A percentile compares a stretch with the other conserved stretches of the same genome.
These are phyloP conservation scores for Tachysurus vachellii DNA, from an alignment of 2,113 vertebrate species.

Conservation along the genomic window DNA sequence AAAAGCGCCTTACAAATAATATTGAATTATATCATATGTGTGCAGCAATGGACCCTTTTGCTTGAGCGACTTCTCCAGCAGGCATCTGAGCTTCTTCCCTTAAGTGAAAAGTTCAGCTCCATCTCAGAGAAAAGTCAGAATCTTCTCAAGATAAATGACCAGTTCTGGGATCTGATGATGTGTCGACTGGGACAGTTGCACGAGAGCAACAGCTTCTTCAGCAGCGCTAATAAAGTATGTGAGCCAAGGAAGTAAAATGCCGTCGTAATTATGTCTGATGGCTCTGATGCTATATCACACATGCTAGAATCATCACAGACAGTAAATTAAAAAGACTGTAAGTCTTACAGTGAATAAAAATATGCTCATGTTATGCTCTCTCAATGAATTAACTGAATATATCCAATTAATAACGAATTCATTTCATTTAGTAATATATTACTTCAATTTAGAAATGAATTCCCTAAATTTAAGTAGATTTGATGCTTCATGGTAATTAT, in stretches of 20 bases:
- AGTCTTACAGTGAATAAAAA: background rate
- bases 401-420: background rate
- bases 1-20: too few species aligned
- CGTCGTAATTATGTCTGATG: background rate
- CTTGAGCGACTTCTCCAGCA: conserved; percentile 70
- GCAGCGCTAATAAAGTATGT: conserved; percentile 77
- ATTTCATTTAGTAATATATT: background rate
- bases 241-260: background rate
- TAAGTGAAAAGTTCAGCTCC: conserved; percentile 70
- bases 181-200: conserved; percentile 68
- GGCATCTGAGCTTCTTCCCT: conserved; percentile 55
- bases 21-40: too few species aligned
- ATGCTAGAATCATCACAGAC: too few species aligned
- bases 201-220: conserved; percentile 79
- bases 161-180: conserved; percentile 68
- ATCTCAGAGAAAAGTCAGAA: conserved; percentile 72
- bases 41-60: conserved; percentile 74
- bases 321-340: background rate
- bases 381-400: background rate
- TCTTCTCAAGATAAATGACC: conserved; percentile 68
- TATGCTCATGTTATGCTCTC: background rate
- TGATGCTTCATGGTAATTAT: background rate
- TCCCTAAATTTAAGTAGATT: background rate
- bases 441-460: background rate
- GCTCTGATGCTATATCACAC: too few species aligned